Percentiles rank a stretch among this genome's conserved stretches.
Evolutionary conservation across 2,113 vertebrate genomes (phyloP).

Genomic region (Uria aalge): DNA sequence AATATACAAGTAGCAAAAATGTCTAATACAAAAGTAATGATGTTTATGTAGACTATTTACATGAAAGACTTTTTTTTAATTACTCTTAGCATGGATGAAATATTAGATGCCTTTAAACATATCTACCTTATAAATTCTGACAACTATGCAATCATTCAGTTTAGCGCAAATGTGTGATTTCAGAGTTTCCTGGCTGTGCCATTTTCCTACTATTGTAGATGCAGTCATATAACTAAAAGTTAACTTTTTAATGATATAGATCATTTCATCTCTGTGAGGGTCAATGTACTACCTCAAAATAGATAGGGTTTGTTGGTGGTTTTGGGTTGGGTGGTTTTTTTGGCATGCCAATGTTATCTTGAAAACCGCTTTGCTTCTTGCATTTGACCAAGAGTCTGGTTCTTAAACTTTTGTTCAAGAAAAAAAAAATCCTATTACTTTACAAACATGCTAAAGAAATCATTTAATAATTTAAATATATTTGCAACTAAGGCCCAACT

Average conservation of each 20-base stretch:
- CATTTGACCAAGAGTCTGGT: background rate
- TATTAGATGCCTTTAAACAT: background rate
- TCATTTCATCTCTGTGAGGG: background rate
- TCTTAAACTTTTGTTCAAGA: background rate
- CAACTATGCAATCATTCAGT: background rate
- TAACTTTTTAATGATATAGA: background rate
- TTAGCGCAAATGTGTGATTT: background rate
- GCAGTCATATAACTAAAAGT: background rate
- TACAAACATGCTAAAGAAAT: background rate
- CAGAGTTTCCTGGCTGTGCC: background rate
- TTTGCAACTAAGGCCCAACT: background rate
- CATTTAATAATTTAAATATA: background rate
- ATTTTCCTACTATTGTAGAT: background rate
- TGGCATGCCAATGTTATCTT: background rate
- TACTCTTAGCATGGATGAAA: background rate
- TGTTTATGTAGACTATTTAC: background rate
- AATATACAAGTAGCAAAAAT: background rate
- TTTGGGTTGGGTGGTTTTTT: background rate
- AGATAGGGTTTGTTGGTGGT: background rate
- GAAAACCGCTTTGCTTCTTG: background rate
- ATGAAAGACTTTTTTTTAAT: background rate
- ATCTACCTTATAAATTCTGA: background rate
- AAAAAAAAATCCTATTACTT: background rate
- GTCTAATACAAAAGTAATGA: background rate
- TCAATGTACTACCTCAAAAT: background rate